Base-by-base conservation (phyloP, 2,797 vertebrate genomes). In the Mionectes olivaceus region DNA sequence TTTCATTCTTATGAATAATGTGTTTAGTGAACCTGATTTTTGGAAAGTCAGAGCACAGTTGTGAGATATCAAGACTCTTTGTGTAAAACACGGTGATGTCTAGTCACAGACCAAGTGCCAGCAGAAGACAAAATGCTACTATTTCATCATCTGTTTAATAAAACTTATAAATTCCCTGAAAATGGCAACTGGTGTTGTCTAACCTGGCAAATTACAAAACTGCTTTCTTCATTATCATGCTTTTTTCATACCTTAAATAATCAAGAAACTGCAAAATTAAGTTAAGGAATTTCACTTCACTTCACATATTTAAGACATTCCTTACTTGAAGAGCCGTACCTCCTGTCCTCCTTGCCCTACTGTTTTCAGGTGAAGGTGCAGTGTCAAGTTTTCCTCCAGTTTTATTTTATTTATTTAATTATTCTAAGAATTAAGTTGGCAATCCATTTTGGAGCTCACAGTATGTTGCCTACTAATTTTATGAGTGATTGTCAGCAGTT, bases 321-420 rank as follows among this genome's bases (percentile, higher is more conserved):
- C 23, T 78, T 52, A 44, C 25, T 52, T 0, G 0, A 88, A 41
- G 5, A 64, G 12, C 24, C 5, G 2, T 49, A 27, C 14, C 52
- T 81, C 11, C 24, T 21, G 11, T 56, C 8, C 13, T 83, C 14
- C 28, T 70, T 60, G 28, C 16, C 49, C 18, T 30, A 9, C 7
- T 70, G 23, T 7, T 80, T 87, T 70, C 64, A 35, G 27, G 19
- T 68, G 44, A 76, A 80, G 49, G 11, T 1, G 1, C 17, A 73
- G 24, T 15, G 16, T 27, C 23, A 28, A 60, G 10, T 7, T 67
- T 61, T 69, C 53, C 15, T 43, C 15, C 46, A 43, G 28, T 23
- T 84, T 73, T 27, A 16, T 46, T 28, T 50, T 52, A 8, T 37
- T 52, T 19, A 9, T 33, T 56, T 5, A n/a, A 30, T 49, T 56